These are phyloP conservation scores for Tragelaphus imberbis DNA, from an alignment of 2,113 vertebrate species.

Conservation along the genomic window DNA sequence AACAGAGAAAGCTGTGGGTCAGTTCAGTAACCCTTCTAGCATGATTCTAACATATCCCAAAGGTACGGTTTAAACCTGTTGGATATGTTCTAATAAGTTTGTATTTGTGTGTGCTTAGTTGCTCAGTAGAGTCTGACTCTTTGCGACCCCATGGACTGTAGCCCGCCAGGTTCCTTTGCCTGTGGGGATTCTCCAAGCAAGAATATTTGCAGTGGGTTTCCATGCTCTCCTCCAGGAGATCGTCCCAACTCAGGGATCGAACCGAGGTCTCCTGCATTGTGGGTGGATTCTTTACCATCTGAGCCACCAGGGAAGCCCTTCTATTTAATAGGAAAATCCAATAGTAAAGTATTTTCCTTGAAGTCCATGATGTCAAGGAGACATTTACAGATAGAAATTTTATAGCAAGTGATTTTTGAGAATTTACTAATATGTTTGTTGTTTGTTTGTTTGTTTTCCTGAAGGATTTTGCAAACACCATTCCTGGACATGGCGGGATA, in stretches of 20 bases:
- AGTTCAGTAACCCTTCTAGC: not conserved
- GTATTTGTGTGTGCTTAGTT: not conserved
- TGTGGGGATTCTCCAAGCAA: not conserved
- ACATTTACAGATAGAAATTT: not conserved
- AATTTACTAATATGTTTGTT: not conserved
- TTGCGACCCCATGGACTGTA: not conserved
- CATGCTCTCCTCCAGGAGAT: not conserved
- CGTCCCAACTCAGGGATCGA: not conserved
- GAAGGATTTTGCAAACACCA: constrained; percentile 97
- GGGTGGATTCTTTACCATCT: not conserved
- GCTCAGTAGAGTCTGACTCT: not conserved
- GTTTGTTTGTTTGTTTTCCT: not conserved
- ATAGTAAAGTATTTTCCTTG: not conserved
- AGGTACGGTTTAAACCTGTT: not conserved
- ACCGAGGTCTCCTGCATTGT: not conserved
- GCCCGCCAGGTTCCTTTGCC: not conserved
- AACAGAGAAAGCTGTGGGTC: not conserved
- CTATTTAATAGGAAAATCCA: not conserved
- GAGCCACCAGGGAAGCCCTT: not conserved
- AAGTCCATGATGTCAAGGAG: not conserved
- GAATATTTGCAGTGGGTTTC: not conserved
- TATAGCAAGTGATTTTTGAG: not conserved
- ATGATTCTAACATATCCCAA: not conserved
- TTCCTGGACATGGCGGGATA: constrained; percentile 97
- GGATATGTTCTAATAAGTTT: not conserved